Base-by-base conservation (phyloP, 2,113 vertebrate species). In the Verasper variegatus region DNA sequence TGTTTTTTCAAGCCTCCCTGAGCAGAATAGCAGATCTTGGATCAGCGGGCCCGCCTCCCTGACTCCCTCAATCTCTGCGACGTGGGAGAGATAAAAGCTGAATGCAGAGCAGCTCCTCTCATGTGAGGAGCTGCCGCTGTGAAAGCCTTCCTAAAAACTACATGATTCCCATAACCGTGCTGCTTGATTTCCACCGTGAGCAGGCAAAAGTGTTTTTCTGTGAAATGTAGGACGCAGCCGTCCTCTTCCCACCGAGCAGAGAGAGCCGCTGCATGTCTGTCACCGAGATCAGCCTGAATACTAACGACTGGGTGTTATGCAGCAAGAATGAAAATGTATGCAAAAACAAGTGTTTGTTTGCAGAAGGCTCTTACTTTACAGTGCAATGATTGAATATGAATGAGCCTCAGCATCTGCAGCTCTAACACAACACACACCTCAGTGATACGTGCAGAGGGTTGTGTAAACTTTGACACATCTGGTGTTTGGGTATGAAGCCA, bases 1-100 rank as follows among this genome's bases (percentile, higher is more conserved):
- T 12, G 11, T 65, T 82, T 70, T 70, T 70, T 64, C 68, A 77
- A 60, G 79, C 60, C 47, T 85, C 55, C 20, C 17, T 64, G 76
- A 76, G 63, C 76, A 84, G 70, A 63, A 49, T 1, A 27, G 77
- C 67, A 55, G 65, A 69, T 80, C 51, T 60, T 21, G 71, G 75
- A 76, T 76, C 24, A 58, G 5, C 47, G 27, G 71, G 65, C 59
- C 24, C n/a, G 45, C 59, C 27, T 51, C n/a, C 31, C 23, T 12
- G 10, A 55, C 67, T 31, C 37, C 11, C 26, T 69, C 26, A 23
- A 23, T 62, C 57, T 27, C 57, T 0, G 40, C 54, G 1, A 59
- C 55, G 14, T 15, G 24, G 31, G 62, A 81, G 45, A 55, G 40
- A 42, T 71, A 60, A 68, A 71, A 40, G 35, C 75, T 56, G 47